Base-by-base conservation (phyloP, 2,888 invertebrate species). In the Caenorhabditis angaria region DNA sequence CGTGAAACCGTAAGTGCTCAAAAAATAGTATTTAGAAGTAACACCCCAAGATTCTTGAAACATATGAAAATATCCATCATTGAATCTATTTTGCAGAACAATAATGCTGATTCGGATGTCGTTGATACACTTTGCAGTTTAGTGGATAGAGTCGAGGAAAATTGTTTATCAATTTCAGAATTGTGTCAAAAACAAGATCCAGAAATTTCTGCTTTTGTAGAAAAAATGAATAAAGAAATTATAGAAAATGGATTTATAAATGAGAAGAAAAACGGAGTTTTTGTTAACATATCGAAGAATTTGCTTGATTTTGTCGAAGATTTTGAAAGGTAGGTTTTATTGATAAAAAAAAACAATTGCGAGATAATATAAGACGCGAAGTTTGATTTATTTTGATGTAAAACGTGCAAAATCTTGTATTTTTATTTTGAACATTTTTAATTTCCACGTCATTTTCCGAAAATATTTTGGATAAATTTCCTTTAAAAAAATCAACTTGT, bases 191-290 rank as follows among this genome's bases (percentile, higher is more conserved):
- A 65, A 20, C 20, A 61, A 18, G 70, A 74, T 50, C 29, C 6
- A 14, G n/a, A 65, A 6, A 27, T 74, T n/a, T 29, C 54, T n/a
- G 25, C 53, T 1, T 32, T 50, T 22, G 64, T 69, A 1, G 66
- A 65, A 20, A 55, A 54, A 24, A 64, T 70, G 69, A 74, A 74
- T 29, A 41, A 63, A 5, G 48, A 57, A 29, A 32, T 73, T n/a
- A n/a, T 20, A 1, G 57, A 4, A 14, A 41, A 41, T 14, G 48
- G 62, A 18, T 25, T 22, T 25, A 22, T 47, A 3, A 61, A 60
- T 10, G 27, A 60, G 50, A 20, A 3, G 18, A 53, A 59, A 6
- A 35, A 4, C 0, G 56, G 27, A 20, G 18, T 25, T 1, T 35
- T 70, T 32, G 12, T 3, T 18, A 27, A 22, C n/a, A 61, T 70